These are phyloP conservation scores for Neofelis nebulosa DNA, from an alignment of 2,113 vertebrate genomes.

Conservation along the genomic window DNA sequence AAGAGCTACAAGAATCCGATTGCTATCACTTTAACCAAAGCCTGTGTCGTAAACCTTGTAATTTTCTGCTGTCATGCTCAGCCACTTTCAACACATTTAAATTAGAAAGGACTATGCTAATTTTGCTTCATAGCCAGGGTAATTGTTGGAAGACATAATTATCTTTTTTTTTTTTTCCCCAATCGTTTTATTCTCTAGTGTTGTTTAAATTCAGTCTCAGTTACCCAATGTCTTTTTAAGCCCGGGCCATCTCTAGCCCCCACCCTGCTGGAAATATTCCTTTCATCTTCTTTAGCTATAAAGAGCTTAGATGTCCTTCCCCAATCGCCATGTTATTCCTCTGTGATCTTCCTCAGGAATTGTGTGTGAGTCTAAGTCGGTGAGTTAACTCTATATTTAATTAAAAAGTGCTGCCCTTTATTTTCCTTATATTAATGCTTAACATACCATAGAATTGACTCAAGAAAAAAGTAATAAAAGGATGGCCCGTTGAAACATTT, in stretches of 20 bases:
- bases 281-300: conserved; percentile 81
- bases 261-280: conserved; percentile 78
- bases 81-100: conserved; percentile 89
- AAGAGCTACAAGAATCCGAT: conserved; percentile 82
- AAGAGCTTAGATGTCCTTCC: conserved; percentile 76
- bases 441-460: conserved; percentile 60
- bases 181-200: conserved; percentile 83
- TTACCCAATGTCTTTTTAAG: conserved; percentile 81
- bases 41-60: conserved; percentile 86
- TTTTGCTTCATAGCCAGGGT: conserved; percentile 88
- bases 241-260: conserved; percentile 72
- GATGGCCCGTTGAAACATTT: neutral
- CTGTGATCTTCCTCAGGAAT: conserved; percentile 72
- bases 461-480: conserved; percentile 25
- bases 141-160: conserved; percentile 89
- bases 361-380: neutral
- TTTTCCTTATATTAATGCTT: conserved; percentile 72
- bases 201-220: conserved; percentile 85
- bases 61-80: conserved; percentile 89
- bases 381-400: conserved; percentile 74
- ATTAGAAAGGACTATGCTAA: conserved; percentile 91
- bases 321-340: conserved; percentile 73
- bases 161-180: conserved; percentile 80
- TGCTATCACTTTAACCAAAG: conserved; percentile 85
- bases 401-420: conserved; percentile 71